phyloP scores from a whole-genome alignment of 2,888 invertebrate species.

The Cyclophora punctaria region DNA sequence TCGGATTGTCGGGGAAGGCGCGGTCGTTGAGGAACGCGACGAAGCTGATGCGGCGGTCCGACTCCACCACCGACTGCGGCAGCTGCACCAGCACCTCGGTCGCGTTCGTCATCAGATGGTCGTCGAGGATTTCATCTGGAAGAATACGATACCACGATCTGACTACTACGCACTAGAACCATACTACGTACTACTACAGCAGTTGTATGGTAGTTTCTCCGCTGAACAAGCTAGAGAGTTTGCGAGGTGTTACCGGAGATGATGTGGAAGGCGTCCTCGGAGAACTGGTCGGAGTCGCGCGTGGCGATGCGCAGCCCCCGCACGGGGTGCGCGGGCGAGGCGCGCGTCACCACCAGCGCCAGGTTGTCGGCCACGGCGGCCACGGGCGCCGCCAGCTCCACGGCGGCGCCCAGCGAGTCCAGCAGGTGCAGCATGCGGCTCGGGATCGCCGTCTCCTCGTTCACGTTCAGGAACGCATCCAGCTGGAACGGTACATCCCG shows the following conservation, averaged over 20 bases:
- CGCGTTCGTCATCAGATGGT: constrained; percentile 29
- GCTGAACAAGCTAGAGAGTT: neutral
- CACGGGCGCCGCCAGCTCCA: constrained; percentile 31
- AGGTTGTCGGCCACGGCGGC: constrained; percentile 45
- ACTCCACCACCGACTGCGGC: constrained; percentile 42
- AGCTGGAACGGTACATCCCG: constrained; percentile 34
- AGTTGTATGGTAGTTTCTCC: too few species aligned
- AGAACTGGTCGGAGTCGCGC: constrained; percentile 34
- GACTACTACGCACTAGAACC: too few species aligned
- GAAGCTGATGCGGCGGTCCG: constrained; percentile 54
- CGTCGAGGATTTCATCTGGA: constrained; percentile 39
- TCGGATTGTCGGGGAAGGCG: constrained; percentile 39
- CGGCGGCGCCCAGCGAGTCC: constrained; percentile 43
- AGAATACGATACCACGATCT: constrained; percentile 2
- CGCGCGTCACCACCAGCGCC: constrained; percentile 51
- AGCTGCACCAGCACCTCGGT: constrained; percentile 58
- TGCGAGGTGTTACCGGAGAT: constrained; percentile 33
- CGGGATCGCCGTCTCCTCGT: constrained; percentile 42
- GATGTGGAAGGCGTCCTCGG: constrained; percentile 43
- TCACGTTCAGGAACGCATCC: constrained; percentile 38
- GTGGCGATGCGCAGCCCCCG: constrained; percentile 47
- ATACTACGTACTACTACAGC: too few species aligned
- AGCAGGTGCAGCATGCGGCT: constrained; percentile 46
- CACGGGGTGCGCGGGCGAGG: constrained; percentile 39
- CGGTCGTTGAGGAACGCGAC: constrained; percentile 63